Base-by-base conservation (phyloP, 53 echinoderm and acorn worm genomes). In the Crossaster papposus region DNA sequence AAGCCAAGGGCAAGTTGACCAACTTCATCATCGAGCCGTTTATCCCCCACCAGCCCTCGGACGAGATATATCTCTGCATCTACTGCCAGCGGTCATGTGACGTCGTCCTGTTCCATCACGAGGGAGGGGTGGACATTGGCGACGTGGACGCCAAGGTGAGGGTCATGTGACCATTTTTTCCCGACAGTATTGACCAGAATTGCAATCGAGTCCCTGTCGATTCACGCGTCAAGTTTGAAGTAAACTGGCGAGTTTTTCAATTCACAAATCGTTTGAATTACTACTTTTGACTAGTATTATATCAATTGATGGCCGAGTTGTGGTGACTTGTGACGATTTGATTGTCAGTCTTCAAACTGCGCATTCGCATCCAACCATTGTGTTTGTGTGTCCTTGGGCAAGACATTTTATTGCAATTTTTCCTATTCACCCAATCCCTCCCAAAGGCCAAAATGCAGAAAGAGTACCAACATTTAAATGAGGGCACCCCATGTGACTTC, bases 11-110 rank as follows among this genome's bases (percentile, higher is more conserved):
- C 0, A 91, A 83, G 31, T 91, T 97, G 81, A 94, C 77, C 83
- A 95, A 97, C 75, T 97, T 97, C 89, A 92, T 97, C 86, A 97
- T 97, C 33, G 97, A 97, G 88, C 97, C 97, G 8, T 97, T 97
- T 31, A 89, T 97, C 32, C 79, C 97, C 51, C 97, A 97, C 77
- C 83, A 95, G 75, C 90, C 91, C 20, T 88, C 91, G 38, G 97
- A 97, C 65, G 97, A 97, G 83, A 89, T 94, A 77, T 97, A 97
- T 32, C 89, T 97, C 64, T 97, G 97, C 75, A 95, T 97, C 89
- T 97, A 94, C 92, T 97, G 95, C 86, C 90, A 92, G 81, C 54
- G 97, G 55, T 92, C 91, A 22, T 85, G 80, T 63, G 97, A 97
- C 73, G 91, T 94, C 74, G 93, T 97, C 74, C 94, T 97, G 15